Evolutionary conservation across 2,888 invertebrate species (phyloP), one percentile per base, ranked within the genome.

Genomic region (Gerosis bhagava): DNA sequence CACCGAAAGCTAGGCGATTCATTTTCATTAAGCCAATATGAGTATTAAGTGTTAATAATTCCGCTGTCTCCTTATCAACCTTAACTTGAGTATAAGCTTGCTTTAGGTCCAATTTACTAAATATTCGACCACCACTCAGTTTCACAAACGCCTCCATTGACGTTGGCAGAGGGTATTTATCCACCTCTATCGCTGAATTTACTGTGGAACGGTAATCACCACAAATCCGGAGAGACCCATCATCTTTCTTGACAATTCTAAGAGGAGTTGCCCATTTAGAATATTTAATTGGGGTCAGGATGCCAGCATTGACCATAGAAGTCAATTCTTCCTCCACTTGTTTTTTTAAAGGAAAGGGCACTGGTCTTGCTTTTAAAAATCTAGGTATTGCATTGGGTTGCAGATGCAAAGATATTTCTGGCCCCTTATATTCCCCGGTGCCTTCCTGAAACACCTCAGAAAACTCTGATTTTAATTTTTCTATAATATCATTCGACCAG

Each of bases 51-150:
- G 54, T 55, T 11, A 53, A 40, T 1, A 50, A 36, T 13, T 49
- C 28, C 8, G 50, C 52, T 5, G 55, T 55, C 6, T 42, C 39
- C 8, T 48, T 21, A 36, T 48, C 48, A 3, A 51, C 51, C 24
- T 36, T 44, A 12, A 49, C n/a, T 28, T 57, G 56, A n/a, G 25
- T 57, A 28, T 58, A 59, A 1, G 59, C 59, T 16, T 51, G 49
- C 24, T 57, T 53, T 3, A 59, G 36, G 31, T 61, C 59, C 6
- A 58, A 6, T 41, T 57, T 59, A 6, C 37, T 50, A 22, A 59
- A 61, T 12, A 39, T 24, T 11, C 16, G 15, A 1, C 58, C 55
- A 32, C 32, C 32, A 1, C 17, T 17, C 5, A 32, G 32, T 32
- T 32, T 16, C 10, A 32, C 16, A 10, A 32, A 32, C 2, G 32